Evolutionary conservation across 2,797 vertebrate species (phyloP).

Genomic region (Sebastes reedi): DNA sequence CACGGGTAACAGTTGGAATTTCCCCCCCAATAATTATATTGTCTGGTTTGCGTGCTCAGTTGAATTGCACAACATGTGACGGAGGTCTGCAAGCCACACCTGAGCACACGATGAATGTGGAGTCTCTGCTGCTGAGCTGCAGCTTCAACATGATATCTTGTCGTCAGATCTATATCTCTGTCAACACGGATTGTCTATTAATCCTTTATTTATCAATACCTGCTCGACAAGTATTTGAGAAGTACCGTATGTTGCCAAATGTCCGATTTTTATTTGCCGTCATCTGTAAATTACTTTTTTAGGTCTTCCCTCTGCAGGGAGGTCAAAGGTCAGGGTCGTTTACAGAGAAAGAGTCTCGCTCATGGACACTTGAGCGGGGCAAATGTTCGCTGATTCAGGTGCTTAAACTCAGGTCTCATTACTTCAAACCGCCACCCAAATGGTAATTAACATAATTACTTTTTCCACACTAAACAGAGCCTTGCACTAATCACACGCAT

Average conservation of each 20-base stretch:
- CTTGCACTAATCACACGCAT: neutral
- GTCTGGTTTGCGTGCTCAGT: neutral
- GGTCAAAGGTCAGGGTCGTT: neutral
- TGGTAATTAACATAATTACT: neutral
- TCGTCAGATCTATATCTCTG: neutral
- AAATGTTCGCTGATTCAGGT: no score
- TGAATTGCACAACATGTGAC: constrained; percentile 23
- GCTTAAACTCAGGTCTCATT: neutral
- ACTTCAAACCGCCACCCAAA: neutral
- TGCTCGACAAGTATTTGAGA: neutral
- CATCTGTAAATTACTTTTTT: neutral
- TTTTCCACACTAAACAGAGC: neutral
- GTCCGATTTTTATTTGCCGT: neutral
- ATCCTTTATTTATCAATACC: neutral
- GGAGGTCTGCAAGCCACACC: neutral
- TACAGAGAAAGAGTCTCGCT: neutral
- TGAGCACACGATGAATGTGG: neutral
- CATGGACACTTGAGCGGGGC: neutral
- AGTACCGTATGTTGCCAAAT: neutral
- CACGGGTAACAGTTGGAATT: neutral
- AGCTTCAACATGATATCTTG: neutral
- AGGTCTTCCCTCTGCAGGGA: neutral
- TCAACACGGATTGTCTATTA: neutral
- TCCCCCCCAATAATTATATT: neutral
- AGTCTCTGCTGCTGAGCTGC: neutral